Evolutionary conservation across 2,113 vertebrate genomes (phyloP).

Genomic region (Rostratula benghalensis): DNA sequence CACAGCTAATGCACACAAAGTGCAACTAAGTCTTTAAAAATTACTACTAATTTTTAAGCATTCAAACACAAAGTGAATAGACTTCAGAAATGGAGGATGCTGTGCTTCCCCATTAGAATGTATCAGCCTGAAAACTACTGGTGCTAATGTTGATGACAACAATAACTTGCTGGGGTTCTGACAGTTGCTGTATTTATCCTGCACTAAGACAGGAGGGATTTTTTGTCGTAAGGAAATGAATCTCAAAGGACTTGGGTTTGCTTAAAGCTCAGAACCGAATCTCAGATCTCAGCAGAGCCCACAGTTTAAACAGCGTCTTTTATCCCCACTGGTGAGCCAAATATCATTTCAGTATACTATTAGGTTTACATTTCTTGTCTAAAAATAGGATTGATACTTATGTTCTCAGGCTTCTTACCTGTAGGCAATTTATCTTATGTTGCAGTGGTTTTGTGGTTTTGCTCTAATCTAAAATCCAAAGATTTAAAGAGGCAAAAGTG

Average conservation of each 20-base stretch:
- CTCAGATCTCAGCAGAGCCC: not conserved
- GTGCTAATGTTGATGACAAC: not conserved
- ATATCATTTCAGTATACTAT: not conserved
- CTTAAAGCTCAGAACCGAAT: not conserved
- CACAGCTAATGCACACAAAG: not conserved
- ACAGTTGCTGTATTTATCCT: not conserved
- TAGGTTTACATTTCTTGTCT: constrained; percentile 30
- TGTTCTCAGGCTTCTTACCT: constrained; percentile 11
- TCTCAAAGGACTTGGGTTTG: not conserved
- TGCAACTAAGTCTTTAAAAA: not conserved
- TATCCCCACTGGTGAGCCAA: not conserved
- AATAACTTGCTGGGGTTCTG: not conserved
- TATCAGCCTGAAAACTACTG: not conserved
- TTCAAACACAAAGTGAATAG: not conserved
- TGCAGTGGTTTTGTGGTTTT: constrained; percentile 48
- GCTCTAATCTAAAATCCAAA: constrained; percentile 36
- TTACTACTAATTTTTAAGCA: not conserved
- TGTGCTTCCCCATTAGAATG: not conserved
- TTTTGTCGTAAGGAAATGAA: not conserved
- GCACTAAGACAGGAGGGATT: not conserved
- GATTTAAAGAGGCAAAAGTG: constrained; percentile 9
- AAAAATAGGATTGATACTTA: not conserved
- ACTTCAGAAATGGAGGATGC: not conserved
- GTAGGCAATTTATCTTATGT: constrained; percentile 3
- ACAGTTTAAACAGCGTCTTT: not conserved